These are phyloP conservation scores for Ditylenchus dipsaci DNA, from an alignment of 1,140 invertebrate species.

Conservation along the genomic window DNA sequence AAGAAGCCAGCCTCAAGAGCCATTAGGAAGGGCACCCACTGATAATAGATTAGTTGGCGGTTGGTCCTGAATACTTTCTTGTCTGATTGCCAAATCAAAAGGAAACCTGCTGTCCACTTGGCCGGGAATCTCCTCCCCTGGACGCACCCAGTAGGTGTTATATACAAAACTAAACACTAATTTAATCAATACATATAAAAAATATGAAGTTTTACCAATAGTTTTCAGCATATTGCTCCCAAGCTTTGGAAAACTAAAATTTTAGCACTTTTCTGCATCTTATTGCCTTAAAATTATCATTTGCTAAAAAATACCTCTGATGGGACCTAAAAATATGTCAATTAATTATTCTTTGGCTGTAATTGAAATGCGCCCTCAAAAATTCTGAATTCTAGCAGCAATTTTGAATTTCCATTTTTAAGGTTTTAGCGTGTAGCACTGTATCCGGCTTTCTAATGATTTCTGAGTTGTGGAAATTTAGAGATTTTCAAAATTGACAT, in stretches of 20 bases:
- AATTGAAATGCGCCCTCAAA: not conserved
- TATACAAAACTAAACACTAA: constrained; percentile 51
- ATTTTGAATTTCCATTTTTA: too few species aligned
- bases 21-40: constrained; percentile 62
- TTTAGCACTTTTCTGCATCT: not conserved
- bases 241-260: constrained; percentile 59
- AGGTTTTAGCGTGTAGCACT: too few species aligned
- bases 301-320: constrained; percentile 27
- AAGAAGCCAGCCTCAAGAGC: constrained; percentile 63
- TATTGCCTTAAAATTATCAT: constrained; percentile 13
- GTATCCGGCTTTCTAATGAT: too few species aligned
- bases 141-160: constrained; percentile 57
- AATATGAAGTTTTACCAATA: constrained; percentile 42
- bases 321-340: constrained; percentile 30
- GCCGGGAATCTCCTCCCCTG: constrained; percentile 45
- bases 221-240: constrained; percentile 58
- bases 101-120: constrained; percentile 32
- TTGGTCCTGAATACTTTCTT: constrained; percentile 29
- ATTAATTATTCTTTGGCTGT: not conserved
- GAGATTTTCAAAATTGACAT: too few species aligned
- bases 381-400: too few species aligned
- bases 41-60: constrained; percentile 59
- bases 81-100: not conserved
- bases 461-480: too few species aligned
- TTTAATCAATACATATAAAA: not conserved